Percentiles rank a stretch among this genome's conserved stretches.
Conservation (phyloP, 2,113 vertebrate species). For the Sander vitreus region DNA sequence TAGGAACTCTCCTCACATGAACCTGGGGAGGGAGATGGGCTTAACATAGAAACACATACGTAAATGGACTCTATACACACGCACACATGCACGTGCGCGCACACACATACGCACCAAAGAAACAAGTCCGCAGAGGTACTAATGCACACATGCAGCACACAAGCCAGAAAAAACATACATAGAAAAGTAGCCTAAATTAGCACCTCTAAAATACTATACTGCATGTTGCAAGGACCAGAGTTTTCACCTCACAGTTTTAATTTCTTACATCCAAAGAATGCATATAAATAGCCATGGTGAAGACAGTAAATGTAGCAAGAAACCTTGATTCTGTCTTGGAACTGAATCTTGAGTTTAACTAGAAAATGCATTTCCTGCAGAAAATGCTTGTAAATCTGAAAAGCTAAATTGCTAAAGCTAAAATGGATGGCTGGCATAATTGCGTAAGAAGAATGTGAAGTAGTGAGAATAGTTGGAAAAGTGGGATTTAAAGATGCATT, state of each 20-base stretch:
- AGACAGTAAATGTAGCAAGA: neutral
- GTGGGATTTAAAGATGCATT: no score
- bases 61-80: conserved; percentile 7
- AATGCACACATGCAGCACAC: neutral
- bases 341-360: neutral
- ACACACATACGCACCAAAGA: neutral
- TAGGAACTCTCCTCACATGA: conserved; percentile 43
- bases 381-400: no score
- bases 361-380: no score
- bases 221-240: neutral
- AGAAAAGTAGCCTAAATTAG: neutral
- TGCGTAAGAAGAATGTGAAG: no score
- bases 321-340: neutral
- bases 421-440: no score
- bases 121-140: neutral
- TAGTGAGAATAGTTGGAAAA: no score
- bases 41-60: conserved; percentile 3
- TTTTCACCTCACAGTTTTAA: neutral
- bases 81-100: neutral
- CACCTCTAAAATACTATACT: neutral
- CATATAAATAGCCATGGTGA: neutral
- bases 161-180: neutral
- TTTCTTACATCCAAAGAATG: neutral
- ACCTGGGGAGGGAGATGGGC: conserved; percentile 35
- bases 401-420: no score